Percentiles rank a stretch among this genome's conserved stretches.
These are phyloP conservation scores for Actinemys pallida DNA, from an alignment of 2,113 vertebrate genomes.

Conservation along the genomic window DNA sequence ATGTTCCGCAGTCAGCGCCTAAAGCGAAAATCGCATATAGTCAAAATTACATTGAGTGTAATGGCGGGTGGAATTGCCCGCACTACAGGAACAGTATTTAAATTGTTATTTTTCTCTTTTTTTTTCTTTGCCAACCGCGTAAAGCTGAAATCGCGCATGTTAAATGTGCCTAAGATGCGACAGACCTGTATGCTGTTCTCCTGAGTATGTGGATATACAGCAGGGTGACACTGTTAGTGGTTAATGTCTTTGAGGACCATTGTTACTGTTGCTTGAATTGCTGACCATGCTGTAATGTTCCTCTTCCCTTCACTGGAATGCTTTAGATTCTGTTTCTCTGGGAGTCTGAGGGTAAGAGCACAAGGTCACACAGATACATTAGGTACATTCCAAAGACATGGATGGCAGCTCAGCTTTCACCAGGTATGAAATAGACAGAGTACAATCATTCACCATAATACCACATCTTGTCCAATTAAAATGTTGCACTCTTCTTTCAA, in stretches of 20 bases:
- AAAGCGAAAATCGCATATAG: no score
- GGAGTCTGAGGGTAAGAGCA: background rate
- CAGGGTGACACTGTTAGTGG: background rate
- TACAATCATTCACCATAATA: accelerated
- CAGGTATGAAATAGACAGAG: background rate
- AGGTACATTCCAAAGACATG: background rate
- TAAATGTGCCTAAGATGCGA: no score
- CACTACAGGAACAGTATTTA: no score
- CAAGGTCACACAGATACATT: background rate
- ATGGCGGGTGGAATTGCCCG: no score
- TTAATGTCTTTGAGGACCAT: background rate
- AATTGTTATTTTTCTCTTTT: no score
- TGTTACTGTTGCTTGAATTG: background rate
- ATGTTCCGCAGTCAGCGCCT: no score
- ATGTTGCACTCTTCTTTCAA: background rate
- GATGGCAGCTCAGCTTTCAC: background rate
- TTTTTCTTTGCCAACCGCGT: no score
- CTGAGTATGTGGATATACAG: background rate
- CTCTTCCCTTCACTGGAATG: background rate
- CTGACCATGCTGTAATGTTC: background rate
- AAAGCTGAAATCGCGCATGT: no score
- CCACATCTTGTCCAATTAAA: background rate
- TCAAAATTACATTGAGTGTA: no score
- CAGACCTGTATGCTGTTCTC: background rate
- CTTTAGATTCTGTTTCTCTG: background rate